Evolutionary conservation across 2,888 invertebrate species (phyloP), one percentile per base, ranked within the genome.

Genomic region (Rhyacophila evoluta): DNA sequence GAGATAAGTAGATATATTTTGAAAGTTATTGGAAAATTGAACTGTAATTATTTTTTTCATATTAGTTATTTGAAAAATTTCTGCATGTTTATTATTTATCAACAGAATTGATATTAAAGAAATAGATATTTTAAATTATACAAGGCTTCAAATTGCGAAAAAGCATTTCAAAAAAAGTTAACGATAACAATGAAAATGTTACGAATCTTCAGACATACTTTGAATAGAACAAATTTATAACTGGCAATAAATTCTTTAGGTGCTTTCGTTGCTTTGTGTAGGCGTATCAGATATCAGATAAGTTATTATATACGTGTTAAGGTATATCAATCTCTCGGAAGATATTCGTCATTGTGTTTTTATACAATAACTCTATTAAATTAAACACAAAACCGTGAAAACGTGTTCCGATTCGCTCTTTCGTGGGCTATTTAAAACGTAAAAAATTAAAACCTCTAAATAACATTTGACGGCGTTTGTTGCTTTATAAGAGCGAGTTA

Each of bases 401-500:
- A 55, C 25, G 55, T 55, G 25, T 55, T 55, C 55, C 55, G 55
- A 55, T 25, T 55, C 25, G 55, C 55, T 55, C 55, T 1, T 55
- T 55, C 55, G 55, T 55, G 55, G 55, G 55, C 55, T 19, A 19
- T 55, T 55, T 55, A 55, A 55, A 55, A 69, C n/a, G 15, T 69
- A 69, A 69, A 69, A 69, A 69, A 69, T 28, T 33, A 69, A 69
- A 69, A 12, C 4, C 33, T 33, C 29, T 29, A 4, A 69, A 29
- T 69, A 69, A 33, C 69, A 12, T 69, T 69, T 33, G 79, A 79
- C 29, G 68, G 68, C 38, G 41, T 74, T 68, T 72, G 79, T 75
- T 79, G 73, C 70, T 77, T 79, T 79, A 55, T 55, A 74, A 79
- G 73, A 77, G 79, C 79, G 73, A 38, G 73, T 75, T 72, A 29